These are phyloP conservation scores for Philopotamus ludificatus DNA, from an alignment of 1,140 invertebrate genomes.

Conservation along the genomic window DNA sequence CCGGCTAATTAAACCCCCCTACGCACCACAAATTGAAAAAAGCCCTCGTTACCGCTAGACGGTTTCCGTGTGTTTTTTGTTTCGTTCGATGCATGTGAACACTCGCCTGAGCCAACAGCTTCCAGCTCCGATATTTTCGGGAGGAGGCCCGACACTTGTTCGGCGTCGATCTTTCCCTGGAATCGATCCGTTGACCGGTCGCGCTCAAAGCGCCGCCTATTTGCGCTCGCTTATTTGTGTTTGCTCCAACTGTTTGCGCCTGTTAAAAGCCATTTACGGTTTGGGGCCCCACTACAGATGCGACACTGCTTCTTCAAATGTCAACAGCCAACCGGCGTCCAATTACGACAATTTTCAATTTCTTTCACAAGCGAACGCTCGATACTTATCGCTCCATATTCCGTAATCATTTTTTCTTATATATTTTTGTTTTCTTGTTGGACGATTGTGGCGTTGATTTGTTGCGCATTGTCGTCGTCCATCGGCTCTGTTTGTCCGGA, in stretches of 20 bases:
- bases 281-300: slow-evolving; percentile 16
- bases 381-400: too few relatives aligned
- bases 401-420: background rate
- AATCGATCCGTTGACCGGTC: slow-evolving; percentile 19
- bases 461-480: slow-evolving; percentile 8
- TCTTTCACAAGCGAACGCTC: background rate
- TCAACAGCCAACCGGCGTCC: slow-evolving; percentile 10
- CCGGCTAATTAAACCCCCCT: background rate
- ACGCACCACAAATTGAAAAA: too few relatives aligned
- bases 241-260: slow-evolving; percentile 26
- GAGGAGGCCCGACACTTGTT: slow-evolving; percentile 8
- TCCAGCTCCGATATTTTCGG: too few relatives aligned
- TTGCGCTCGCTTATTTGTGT: slow-evolving; percentile 28
- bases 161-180: slow-evolving; percentile 3
- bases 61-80: too few relatives aligned
- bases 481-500: slow-evolving; percentile 6
- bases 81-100: too few relatives aligned
- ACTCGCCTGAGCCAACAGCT: too few relatives aligned
- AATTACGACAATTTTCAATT: background rate
- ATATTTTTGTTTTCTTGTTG: background rate
- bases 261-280: slow-evolving; percentile 34
- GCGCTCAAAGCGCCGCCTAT: slow-evolving; percentile 29
- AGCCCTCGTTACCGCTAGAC: too few relatives aligned
- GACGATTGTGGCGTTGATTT: background rate
- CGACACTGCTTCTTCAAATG: slow-evolving; percentile 21